A percentile compares a stretch with the other conserved stretches of the same genome.
phyloP scores from a whole-genome alignment of 2,113 vertebrate species.

The Prunella himalayana region DNA sequence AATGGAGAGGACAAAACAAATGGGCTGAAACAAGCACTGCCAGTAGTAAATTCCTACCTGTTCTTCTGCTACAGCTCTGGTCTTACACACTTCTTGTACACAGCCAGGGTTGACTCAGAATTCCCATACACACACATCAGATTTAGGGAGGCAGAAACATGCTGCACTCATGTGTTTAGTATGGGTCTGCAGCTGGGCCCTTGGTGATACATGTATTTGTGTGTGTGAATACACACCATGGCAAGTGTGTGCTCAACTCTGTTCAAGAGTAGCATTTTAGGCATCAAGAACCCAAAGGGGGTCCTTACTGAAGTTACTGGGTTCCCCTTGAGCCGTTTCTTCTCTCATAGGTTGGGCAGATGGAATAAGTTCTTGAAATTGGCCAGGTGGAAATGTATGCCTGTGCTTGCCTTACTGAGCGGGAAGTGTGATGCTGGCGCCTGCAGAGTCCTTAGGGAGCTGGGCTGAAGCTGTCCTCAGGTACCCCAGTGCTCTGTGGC shows the following conservation, averaged over 20 bases:
- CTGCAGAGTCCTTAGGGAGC: neutral
- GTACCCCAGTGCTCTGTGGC: neutral
- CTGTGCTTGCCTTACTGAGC: neutral
- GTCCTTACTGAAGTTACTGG: neutral
- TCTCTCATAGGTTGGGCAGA: neutral
- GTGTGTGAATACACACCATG: neutral
- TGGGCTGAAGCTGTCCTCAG: neutral
- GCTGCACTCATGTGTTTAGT: accelerated
- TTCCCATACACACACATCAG: neutral
- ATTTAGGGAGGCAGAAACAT: neutral
- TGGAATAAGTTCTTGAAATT: neutral
- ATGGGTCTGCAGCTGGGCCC: neutral
- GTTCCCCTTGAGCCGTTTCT: neutral
- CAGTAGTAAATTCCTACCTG: neutral
- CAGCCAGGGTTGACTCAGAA: neutral
- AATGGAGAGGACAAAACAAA: neutral
- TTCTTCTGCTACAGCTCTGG: neutral
- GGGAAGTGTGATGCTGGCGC: neutral
- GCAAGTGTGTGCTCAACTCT: neutral
- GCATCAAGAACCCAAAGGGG: neutral
- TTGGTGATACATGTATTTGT: neutral
- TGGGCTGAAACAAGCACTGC: neutral
- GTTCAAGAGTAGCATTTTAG: neutral
- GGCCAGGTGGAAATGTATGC: neutral
- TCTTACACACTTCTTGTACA: neutral